Evolutionary conservation across 2,797 vertebrate species (phyloP).

Genomic region (Rousettus madagascariensis): DNA sequence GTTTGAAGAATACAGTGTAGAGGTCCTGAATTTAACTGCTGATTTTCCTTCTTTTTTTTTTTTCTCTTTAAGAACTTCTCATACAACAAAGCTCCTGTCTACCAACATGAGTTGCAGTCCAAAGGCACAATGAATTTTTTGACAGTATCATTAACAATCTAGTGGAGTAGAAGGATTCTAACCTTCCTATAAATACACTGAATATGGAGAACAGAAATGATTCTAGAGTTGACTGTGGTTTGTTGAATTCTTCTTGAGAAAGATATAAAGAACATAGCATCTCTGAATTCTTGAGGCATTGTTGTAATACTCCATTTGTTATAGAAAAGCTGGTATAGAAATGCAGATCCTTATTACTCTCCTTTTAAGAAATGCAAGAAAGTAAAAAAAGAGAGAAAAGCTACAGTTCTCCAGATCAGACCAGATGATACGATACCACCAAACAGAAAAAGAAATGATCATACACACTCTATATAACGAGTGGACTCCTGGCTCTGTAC

Average conservation of each 20-base stretch:
- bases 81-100: conserved; percentile 5
- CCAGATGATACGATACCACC: background rate
- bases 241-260: conserved; percentile 37
- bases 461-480: background rate
- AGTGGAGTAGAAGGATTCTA: background rate
- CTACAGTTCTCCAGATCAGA: background rate
- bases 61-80: background rate
- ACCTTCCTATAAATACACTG: background rate
- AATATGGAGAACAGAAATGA: background rate
- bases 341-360: background rate
- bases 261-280: background rate
- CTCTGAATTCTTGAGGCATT: conserved; percentile 39
- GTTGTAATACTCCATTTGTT: background rate
- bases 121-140: background rate
- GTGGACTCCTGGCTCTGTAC: conserved; percentile 47
- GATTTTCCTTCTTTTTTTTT: background rate
- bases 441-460: background rate
- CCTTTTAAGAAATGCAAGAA: conserved; percentile 25
- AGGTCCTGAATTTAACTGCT: background rate
- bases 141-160: background rate
- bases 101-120: background rate
- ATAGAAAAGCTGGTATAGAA: background rate
- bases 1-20: background rate
- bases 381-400: background rate
- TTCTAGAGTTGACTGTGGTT: background rate